Base-by-base conservation (phyloP, 2,113 vertebrate species). In the Trochalopteron elliotii region DNA sequence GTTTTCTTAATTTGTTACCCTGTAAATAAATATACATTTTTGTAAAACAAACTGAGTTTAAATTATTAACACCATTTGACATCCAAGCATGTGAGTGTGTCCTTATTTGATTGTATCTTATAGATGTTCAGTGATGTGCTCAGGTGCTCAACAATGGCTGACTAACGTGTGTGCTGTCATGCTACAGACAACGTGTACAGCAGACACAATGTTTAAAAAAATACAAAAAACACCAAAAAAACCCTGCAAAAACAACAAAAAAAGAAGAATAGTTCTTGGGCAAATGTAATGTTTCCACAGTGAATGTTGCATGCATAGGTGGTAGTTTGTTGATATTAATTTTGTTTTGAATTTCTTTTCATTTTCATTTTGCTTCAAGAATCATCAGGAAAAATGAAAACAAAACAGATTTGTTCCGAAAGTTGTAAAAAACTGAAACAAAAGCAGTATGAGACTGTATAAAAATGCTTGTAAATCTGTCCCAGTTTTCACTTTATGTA, bases 251-350 rank as follows among this genome's bases (percentile, higher is more conserved):
- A 84, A 37, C 31, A 94, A 86, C 39, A 94, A 80, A 77, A 95
- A 86, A 82, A 84, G 90, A 95, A 89, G 61, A 93, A 69, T 98
- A 98, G 96, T 98, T 97, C 97, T 98, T 97, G 97, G 96, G 98
- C 97, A 98, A 98, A 98, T 98, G 98, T 98, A 98, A 98, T 99
- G 98, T 99, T 99, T 99, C 98, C 98, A 98, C 98, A 97, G 95
- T 99, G 98, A 98, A 98, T 98, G 98, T 99, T 99, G 99, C 99
- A 99, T 99, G 99, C 98, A 95, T 97, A 97, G 98, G 97, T 98
- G 98, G 98, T 98, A 98, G 98, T 98, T 98, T 98, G 97, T 98
- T 98, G 95, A 97, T 98, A 97, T 90, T 92, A 95, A 98, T 78
- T 97, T 96, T 21, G 5, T 40, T 89, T 97, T 90, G 12, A 64